Evolutionary conservation across 2,113 vertebrate genomes (phyloP), one percentile per base, ranked within the genome.

Genomic region (Brienomyrus longianalis): DNA sequence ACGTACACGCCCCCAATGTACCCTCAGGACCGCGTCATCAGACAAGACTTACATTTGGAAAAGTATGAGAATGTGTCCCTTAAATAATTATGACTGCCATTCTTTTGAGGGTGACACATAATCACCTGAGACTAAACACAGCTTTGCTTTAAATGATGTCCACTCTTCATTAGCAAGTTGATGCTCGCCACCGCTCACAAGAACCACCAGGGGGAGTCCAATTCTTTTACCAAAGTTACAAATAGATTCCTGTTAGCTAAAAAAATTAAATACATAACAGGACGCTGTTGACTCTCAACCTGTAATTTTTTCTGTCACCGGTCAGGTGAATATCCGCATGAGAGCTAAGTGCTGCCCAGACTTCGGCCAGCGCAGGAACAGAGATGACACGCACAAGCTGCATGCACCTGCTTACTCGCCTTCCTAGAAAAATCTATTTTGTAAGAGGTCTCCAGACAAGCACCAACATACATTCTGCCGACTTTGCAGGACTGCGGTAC

Each of bases 361-460:
- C 35, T 1, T 43, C 47, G 39, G 70, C 88, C 70, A 47, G 43
- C 5, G 19, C 47, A n/a, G 13, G 45, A 66, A 8, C 39, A 90
- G 52, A 17, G 47, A 45, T 15, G 80, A 52, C 21, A 45, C 9
- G 21, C 70, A 86, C 47, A 89, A 62, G 87, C 51, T 13, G 70
- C 35, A 56, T 59, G 19, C 86, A 86, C 39, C 70, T 80, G 66
- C 88, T 21, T 51, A 1, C 45, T 11, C 43, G 27, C 52, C 15
- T 21, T 50, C 27, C 47, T 11, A 27, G 54, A 31, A 70, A 59
- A 50, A 91, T 89, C 62, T 5, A 77, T 91, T 47, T 50, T n/a
- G 31, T 88, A 85, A 86, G 27, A 77, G 56, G 10, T 54, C 86
- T 84, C 39, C 52, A 50, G 21, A 83, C 35, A 90, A 90, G 89